Percentiles rank a stretch among this genome's conserved stretches.
Conservation (phyloP, 2,797 vertebrate species). For the Anas flavirostris region DNA sequence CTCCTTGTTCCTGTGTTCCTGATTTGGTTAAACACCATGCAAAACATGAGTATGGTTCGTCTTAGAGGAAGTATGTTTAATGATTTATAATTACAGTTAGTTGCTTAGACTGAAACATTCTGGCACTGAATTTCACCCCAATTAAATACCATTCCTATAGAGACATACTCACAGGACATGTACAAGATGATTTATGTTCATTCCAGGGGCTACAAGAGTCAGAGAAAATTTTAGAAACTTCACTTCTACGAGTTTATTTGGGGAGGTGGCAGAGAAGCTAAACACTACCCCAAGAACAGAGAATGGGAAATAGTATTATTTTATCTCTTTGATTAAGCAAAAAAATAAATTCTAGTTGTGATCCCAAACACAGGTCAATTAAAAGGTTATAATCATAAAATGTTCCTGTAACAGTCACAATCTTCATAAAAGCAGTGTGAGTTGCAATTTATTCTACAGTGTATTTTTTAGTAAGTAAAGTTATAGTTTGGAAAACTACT, state of each 20-base stretch:
- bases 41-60: neutral
- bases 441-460: neutral
- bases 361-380: neutral
- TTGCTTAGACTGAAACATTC: neutral
- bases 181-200: neutral
- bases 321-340: neutral
- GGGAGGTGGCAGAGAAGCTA: neutral
- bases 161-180: neutral
- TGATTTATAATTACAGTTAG: neutral
- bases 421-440: neutral
- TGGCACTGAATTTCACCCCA: neutral
- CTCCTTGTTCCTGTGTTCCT: neutral
- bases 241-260: neutral
- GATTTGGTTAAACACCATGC: neutral
- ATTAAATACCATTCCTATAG: neutral
- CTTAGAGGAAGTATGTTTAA: neutral
- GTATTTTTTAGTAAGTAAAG: neutral
- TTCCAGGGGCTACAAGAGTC: fast-evolving
- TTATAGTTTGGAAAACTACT: neutral
- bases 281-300: neutral
- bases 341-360: neutral
- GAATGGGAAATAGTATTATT: neutral
- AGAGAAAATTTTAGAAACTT: neutral
- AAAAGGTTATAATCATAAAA: neutral
- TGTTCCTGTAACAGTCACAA: neutral